These are phyloP conservation scores for Ctena decussata DNA, from an alignment of 2,888 invertebrate genomes.

Conservation along the genomic window DNA sequence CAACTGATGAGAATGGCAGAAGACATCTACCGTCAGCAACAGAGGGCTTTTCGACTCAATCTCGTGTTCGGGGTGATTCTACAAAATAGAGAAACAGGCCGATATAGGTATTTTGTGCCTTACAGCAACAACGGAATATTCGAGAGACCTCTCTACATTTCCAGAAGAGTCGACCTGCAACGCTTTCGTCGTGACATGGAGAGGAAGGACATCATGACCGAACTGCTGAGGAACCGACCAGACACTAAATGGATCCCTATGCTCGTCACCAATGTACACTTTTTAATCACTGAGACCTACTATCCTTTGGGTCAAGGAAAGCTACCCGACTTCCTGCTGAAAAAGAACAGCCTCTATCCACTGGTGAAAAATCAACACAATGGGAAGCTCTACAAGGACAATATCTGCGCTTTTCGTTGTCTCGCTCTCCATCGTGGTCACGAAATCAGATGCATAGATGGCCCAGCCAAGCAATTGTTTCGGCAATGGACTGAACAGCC, in stretches of 20 bases:
- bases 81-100: too few species aligned
- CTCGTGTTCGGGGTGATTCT: too few species aligned
- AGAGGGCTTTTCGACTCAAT: conserved; percentile 36
- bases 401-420: conserved; percentile 54
- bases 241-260: conserved; percentile 62
- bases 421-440: conserved; percentile 35
- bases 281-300: conserved; percentile 11
- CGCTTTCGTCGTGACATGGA: background rate
- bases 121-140: conserved; percentile 23
- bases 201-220: background rate
- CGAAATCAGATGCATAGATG: conserved; percentile 31
- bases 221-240: conserved; percentile 37
- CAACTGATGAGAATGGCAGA: conserved; percentile 17
- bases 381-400: too few species aligned
- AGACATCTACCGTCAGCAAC: conserved; percentile 11
- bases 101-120: conserved; percentile 38
- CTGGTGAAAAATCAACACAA: too few species aligned
- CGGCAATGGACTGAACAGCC: conserved; percentile 22
- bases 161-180: background rate
- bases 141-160: conserved; percentile 1
- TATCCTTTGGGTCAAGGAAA: conserved; percentile 44
- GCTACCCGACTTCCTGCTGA: too few species aligned
- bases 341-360: conserved; percentile 35
- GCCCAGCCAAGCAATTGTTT: conserved; percentile 9
- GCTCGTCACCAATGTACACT: conserved; percentile 56